Conservation (phyloP, 2,797 vertebrate species). For the Neosilurus hyrtlii region DNA sequence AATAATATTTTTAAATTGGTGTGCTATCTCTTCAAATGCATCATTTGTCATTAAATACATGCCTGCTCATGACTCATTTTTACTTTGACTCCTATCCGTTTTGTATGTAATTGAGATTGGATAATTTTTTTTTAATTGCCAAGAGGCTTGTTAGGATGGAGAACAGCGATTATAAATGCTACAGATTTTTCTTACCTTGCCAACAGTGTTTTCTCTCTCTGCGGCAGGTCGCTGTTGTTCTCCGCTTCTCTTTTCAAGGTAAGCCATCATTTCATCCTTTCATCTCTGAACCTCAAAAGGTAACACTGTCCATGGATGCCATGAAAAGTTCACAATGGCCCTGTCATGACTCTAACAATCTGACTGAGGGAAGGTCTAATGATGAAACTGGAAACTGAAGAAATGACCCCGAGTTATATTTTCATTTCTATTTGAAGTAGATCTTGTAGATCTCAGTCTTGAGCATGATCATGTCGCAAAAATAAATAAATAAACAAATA, state of each 20-base stretch:
- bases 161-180: neutral
- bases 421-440: neutral
- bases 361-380: neutral
- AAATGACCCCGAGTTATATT: neutral
- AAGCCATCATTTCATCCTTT: constrained; percentile 48
- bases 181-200: constrained; percentile 42
- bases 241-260: constrained; percentile 33
- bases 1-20: neutral
- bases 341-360: neutral
- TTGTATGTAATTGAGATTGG: neutral
- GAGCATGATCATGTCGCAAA: neutral
- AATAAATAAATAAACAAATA: neutral
- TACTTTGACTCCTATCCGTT: neutral
- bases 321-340: neutral
- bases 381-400: neutral
- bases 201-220: constrained; percentile 17
- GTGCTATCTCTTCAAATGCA: neutral
- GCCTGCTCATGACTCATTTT: neutral
- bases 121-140: no score
- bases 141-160: neutral
- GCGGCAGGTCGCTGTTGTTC: constrained; percentile 26
- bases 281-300: constrained; percentile 34
- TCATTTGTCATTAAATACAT: no score
- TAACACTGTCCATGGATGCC: constrained; percentile 1
- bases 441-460: neutral